Evolutionary conservation across 23 tunicate genomes (phyloP).

Genomic region (Trididemnum clinides): DNA sequence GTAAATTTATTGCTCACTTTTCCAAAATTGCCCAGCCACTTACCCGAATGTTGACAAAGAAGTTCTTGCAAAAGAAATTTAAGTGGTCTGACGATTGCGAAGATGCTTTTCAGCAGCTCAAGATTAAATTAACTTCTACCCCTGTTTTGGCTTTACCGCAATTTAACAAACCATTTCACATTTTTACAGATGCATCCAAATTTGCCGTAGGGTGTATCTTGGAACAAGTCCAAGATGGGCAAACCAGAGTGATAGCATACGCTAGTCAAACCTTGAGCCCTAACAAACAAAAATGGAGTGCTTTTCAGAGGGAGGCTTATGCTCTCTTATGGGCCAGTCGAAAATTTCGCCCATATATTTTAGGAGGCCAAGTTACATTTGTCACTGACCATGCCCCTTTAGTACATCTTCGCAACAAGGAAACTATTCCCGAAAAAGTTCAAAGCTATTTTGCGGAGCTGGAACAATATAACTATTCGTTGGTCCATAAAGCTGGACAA

Average conservation of each 20-base stretch:
- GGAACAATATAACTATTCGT: neutral
- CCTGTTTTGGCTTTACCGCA: conserved; percentile 28
- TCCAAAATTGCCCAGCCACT: conserved; percentile 22
- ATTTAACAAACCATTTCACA: conserved; percentile 11
- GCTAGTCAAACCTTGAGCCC: conserved; percentile 9
- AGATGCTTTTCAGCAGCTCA: conserved; percentile 13
- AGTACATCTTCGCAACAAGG: neutral
- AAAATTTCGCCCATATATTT: conserved; percentile 6
- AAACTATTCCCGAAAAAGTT: neutral
- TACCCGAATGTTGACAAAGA: neutral
- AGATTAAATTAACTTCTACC: neutral
- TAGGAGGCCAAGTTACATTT: conserved; percentile 16
- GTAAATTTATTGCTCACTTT: conserved; percentile 14
- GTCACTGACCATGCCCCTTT: conserved; percentile 45
- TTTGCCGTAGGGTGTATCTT: conserved; percentile 33
- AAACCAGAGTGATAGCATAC: conserved; percentile 19
- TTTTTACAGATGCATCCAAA: conserved; percentile 39
- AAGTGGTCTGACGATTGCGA: conserved; percentile 16
- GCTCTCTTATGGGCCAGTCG: conserved; percentile 2
- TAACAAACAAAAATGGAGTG: neutral
- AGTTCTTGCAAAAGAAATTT: neutral
- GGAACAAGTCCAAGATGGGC: conserved; percentile 11
- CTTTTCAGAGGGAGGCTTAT: neutral
- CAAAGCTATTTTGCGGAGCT: neutral
- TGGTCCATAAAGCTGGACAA: no score